phyloP scores from a whole-genome alignment of 2,888 invertebrate genomes.

The Netelia melanura region DNA sequence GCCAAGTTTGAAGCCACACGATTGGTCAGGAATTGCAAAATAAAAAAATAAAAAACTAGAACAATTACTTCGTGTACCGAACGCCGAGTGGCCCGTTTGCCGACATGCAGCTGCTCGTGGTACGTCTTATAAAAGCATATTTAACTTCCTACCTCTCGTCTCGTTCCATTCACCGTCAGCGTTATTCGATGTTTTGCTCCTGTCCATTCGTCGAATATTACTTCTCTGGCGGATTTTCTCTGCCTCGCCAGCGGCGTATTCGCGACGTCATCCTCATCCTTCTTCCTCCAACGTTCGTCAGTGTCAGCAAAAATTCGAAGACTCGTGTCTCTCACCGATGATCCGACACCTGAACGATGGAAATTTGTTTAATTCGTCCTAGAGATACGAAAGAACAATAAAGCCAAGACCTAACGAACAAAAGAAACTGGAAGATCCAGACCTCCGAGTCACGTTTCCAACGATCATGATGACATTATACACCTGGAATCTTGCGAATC shows the following conservation, averaged over 20 bases:
- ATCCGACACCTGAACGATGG: background rate
- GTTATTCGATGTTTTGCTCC: conserved; percentile 39
- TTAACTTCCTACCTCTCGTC: conserved; percentile 26
- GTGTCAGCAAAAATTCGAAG: background rate
- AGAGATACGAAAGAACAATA: background rate
- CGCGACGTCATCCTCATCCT: background rate
- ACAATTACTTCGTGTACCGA: conserved; percentile 32
- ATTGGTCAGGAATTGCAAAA: conserved; percentile 17
- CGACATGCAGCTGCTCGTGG: background rate
- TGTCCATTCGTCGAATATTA: conserved; percentile 27
- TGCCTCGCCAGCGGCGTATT: background rate
- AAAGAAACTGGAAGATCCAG: background rate
- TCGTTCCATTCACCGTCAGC: conserved; percentile 22
- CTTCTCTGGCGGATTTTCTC: background rate
- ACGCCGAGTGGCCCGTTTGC: conserved; percentile 32
- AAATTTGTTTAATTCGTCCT: background rate
- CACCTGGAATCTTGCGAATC: background rate
- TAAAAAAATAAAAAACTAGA: conserved; percentile 24
- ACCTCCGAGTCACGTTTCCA: background rate
- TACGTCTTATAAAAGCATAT: background rate
- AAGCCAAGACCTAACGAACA: background rate
- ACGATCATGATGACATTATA: background rate
- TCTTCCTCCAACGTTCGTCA: background rate
- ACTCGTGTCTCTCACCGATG: background rate
- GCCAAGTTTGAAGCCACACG: conserved; percentile 17